A percentile compares a stretch with the other conserved stretches of the same genome.
Conservation (phyloP, 2,113 vertebrate genomes). For the Amphiprion ocellaris region DNA sequence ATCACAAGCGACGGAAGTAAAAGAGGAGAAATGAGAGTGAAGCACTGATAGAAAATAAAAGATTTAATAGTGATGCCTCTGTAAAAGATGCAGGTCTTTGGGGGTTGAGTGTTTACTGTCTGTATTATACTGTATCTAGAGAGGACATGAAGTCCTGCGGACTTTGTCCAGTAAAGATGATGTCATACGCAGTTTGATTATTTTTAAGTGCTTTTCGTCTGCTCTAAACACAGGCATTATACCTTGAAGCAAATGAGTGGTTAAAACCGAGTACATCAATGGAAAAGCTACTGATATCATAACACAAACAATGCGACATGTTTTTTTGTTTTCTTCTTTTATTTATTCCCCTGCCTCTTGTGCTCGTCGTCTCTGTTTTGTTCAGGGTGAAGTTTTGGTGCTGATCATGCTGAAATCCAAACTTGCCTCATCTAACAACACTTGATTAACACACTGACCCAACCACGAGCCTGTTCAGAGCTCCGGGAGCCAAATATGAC, state of each 20-base stretch:
- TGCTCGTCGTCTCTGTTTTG: conserved; percentile 52
- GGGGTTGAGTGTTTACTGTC: conserved; percentile 53
- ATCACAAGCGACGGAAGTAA: neutral
- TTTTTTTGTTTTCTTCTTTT: conserved; percentile 28
- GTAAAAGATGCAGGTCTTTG: conserved; percentile 19
- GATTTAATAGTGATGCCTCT: neutral
- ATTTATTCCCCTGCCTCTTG: conserved; percentile 57
- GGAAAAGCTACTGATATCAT: conserved; percentile 72
- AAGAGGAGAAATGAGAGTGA: conserved; percentile 3
- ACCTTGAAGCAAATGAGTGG: conserved; percentile 58
- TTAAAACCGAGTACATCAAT: conserved; percentile 46
- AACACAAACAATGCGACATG: conserved; percentile 56
- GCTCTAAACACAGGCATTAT: conserved; percentile 57
- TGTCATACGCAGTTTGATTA: conserved; percentile 64
- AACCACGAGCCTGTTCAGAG: conserved; percentile 47
- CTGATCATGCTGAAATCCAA: conserved; percentile 67
- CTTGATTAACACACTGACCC: conserved; percentile 45
- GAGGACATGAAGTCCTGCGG: conserved; percentile 38
- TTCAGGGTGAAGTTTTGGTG: conserved; percentile 72
- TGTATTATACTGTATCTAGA: conserved; percentile 76
- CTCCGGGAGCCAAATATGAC: conserved; percentile 56
- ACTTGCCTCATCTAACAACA: conserved; percentile 57
- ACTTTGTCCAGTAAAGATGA: conserved; percentile 72
- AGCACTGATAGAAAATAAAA: neutral
- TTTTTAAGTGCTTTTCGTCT: conserved; percentile 67